Evolutionary conservation across 2,797 vertebrate genomes (phyloP).

Genomic region (Sebastes elongatus): DNA sequence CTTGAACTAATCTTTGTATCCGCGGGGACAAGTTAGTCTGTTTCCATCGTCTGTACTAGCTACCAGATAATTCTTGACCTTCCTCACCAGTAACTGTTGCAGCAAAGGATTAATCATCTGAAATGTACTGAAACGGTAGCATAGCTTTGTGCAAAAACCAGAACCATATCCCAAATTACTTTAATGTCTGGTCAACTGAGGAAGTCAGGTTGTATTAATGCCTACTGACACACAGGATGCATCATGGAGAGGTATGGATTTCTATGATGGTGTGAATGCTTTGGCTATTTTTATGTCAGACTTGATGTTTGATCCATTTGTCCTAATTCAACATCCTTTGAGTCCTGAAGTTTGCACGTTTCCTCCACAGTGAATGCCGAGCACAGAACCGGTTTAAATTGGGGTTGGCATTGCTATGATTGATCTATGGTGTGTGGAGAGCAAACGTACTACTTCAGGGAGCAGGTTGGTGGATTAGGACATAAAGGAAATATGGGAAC

Average conservation of each 20-base stretch:
- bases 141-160: constrained; percentile 48
- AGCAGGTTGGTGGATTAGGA: constrained; percentile 52
- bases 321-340: constrained; percentile 41
- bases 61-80: constrained; percentile 34
- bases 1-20: constrained; percentile 67
- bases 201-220: constrained; percentile 24
- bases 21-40: constrained; percentile 27
- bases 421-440: constrained; percentile 20
- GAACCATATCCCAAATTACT: constrained; percentile 35
- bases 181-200: constrained; percentile 12
- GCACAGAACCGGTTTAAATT: background rate
- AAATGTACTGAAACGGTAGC: constrained; percentile 52
- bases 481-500: constrained; percentile 66
- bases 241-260: constrained; percentile 14
- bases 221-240: constrained; percentile 13
- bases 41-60: constrained; percentile 38
- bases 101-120: constrained; percentile 42
- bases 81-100: constrained; percentile 43
- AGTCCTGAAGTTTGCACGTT: constrained; percentile 38
- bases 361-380: constrained; percentile 14
- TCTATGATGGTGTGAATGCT: constrained; percentile 27
- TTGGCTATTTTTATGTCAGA: constrained; percentile 24
- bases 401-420: background rate
- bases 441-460: constrained; percentile 30
- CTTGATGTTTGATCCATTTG: constrained; percentile 34